Evolutionary conservation across 2,888 invertebrate species (phyloP).

Genomic region (Miltochrista miniata): DNA sequence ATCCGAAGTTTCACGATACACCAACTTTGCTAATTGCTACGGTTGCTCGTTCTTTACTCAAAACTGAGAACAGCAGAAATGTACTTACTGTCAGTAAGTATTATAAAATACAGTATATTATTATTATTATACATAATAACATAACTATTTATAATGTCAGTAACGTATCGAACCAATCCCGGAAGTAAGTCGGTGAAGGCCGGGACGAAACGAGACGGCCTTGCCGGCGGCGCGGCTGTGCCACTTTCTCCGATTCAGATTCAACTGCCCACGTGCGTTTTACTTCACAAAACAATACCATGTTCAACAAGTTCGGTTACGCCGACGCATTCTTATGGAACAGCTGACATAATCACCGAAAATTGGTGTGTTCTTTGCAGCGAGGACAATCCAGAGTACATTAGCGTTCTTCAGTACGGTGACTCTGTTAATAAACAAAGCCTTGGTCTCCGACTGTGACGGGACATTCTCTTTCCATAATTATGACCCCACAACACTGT

Average conservation of each 20-base stretch:
- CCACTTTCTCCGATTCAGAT: constrained; percentile 73
- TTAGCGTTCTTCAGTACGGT: constrained; percentile 53
- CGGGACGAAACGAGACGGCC: constrained; percentile 70
- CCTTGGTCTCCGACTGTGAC: constrained; percentile 69
- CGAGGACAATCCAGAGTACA: constrained; percentile 62
- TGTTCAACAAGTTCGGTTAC: constrained; percentile 58
- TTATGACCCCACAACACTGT: constrained; percentile 48
- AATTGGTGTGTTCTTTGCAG: constrained; percentile 65
- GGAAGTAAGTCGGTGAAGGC: constrained; percentile 72
- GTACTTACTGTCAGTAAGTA: too few species aligned
- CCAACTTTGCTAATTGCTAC: too few species aligned
- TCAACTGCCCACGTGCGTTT: constrained; percentile 67
- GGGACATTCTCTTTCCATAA: constrained; percentile 65
- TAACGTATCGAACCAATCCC: constrained; percentile 50
- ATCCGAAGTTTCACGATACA: too few species aligned
- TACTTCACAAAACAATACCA: constrained; percentile 59
- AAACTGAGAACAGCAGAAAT: too few species aligned
- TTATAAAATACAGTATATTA: too few species aligned
- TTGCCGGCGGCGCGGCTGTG: constrained; percentile 70
- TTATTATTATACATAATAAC: not conserved
- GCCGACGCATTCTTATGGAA: constrained; percentile 66
- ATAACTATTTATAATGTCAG: constrained; percentile 11
- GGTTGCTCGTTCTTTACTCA: too few species aligned
- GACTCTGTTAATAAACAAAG: constrained; percentile 67
- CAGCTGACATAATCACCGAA: constrained; percentile 73